Evolutionary conservation across 2,113 vertebrate genomes (phyloP), one percentile per base, ranked within the genome.

Genomic region (Lepisosteus osseus): DNA sequence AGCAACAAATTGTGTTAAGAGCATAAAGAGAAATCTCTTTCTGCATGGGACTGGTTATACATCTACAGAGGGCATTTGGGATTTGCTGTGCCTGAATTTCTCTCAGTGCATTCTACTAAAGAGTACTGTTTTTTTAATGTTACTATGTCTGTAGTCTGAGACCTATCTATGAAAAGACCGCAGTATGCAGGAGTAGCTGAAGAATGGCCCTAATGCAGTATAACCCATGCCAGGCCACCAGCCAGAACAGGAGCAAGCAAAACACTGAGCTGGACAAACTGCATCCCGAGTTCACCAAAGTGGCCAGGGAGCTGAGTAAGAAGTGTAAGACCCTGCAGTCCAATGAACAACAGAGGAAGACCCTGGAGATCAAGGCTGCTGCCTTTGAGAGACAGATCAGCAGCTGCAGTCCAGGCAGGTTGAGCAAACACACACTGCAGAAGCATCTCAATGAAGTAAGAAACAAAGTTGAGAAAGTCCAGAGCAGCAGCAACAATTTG

Each of bases 191-290:
- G 67, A 74, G 17, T 51, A 74, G 73, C 61, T 74, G 29, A 68
- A 74, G 40, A 69, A 59, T 4, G 67, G 68, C 14, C 61, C 69
- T 17, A 71, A 59, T 12, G 69, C 69, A 68, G 47, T 67, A 74
- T 56, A 68, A 67, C 61, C 73, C 70, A n/a, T 63, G 59, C 29
- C 65, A 74, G 15, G 65, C 73, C n/a, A 70, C 73, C 12, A 70
- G 67, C 12, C 73, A 74, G 61, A 69, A 14, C n/a, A 68, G 70
- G 45, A 74, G 73, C 73, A 74, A 74, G 81, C 92, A 94, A 67
- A 94, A 93, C 0, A 77, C 92, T 0, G 93, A 94, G 77, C 76
- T 94, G 82, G 92, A 92, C 40, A 94, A 93, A 72, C 68, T 94
- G 13, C 87, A 90, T 43, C 93, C 94, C 45, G 93, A 94, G 68